Percentiles rank a stretch among this genome's conserved stretches.
These are phyloP conservation scores for Rhyacichthys aspro DNA, from an alignment of 2,797 vertebrate genomes.

Conservation along the genomic window DNA sequence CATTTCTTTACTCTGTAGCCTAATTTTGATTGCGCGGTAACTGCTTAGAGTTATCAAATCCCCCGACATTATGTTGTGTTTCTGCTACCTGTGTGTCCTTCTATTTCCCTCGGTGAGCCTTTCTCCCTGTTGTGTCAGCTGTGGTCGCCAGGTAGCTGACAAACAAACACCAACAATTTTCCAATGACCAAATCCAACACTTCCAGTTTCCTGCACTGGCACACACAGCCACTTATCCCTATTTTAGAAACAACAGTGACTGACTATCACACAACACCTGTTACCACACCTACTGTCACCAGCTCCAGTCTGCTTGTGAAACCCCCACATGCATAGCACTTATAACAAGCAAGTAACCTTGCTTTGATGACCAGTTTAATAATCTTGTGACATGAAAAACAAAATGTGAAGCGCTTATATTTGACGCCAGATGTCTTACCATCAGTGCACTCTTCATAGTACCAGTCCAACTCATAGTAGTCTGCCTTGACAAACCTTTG, in stretches of 20 bases:
- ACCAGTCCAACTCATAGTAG: conserved; percentile 99
- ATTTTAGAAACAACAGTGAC: conserved; percentile 38
- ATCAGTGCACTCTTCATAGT: conserved; percentile 98
- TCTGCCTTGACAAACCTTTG: conserved; percentile 98
- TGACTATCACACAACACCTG: conserved; percentile 41
- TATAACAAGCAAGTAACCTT: conserved; percentile 1
- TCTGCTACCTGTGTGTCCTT: not conserved
- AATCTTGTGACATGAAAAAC: too few relatives aligned
- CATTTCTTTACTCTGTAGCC: too few relatives aligned
- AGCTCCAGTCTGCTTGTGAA: conserved; percentile 12
- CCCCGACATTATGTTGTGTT: conserved; percentile 1
- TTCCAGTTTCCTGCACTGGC: conserved; percentile 12
- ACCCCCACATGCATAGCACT: not conserved
- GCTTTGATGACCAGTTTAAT: too few relatives aligned
- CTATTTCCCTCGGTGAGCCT: conserved; percentile 3
- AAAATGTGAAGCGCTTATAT: not conserved
- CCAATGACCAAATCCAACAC: conserved; percentile 7
- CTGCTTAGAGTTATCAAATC: not conserved
- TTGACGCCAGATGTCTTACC: conserved; percentile 82
- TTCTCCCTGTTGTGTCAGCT: not conserved
- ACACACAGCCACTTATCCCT: conserved; percentile 8
- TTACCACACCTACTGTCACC: conserved; percentile 21
- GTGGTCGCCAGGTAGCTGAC: conserved; percentile 3
- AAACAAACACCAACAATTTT: conserved; percentile 9
- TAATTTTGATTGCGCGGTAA: too few relatives aligned